Percentiles rank a stretch among this genome's conserved stretches.
Conservation (phyloP, 1,140 invertebrate species). For the Microplitis demolitor region DNA sequence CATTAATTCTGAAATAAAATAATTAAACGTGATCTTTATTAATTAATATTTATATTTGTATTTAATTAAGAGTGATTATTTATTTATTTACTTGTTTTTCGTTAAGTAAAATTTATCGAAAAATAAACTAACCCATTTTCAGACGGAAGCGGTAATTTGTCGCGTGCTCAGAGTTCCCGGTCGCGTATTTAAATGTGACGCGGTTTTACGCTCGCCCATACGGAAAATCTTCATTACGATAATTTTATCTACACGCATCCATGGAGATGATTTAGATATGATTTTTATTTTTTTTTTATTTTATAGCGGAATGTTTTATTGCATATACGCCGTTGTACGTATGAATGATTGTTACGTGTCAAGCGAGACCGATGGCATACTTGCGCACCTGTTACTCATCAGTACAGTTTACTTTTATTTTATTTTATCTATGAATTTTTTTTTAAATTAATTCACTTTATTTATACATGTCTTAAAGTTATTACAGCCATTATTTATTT, state of each 20-base stretch:
- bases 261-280: too few species aligned
- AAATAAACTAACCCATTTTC: too few species aligned
- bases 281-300: not conserved
- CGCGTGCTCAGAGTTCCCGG: not conserved
- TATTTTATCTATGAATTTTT: not conserved
- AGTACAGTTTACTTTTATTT: constrained; percentile 3
- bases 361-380: constrained; percentile 24
- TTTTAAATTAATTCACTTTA: not conserved
- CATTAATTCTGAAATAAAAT: not conserved
- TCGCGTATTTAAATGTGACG: not conserved
- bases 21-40: not conserved
- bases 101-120: not conserved
- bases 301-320: not conserved
- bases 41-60: too few species aligned
- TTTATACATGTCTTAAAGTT: too few species aligned
- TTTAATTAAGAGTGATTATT: too few species aligned
- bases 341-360: constrained; percentile 17
- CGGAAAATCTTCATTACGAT: too few species aligned
- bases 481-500: too few species aligned
- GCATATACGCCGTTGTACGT: constrained; percentile 15
- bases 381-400: constrained; percentile 12
- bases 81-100: not conserved
- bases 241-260: too few species aligned
- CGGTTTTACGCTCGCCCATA: too few species aligned
- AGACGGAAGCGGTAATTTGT: not conserved